These are phyloP conservation scores for Chaetoderma sp. DNA, from an alignment of 2,888 invertebrate species.

Conservation along the genomic window DNA sequence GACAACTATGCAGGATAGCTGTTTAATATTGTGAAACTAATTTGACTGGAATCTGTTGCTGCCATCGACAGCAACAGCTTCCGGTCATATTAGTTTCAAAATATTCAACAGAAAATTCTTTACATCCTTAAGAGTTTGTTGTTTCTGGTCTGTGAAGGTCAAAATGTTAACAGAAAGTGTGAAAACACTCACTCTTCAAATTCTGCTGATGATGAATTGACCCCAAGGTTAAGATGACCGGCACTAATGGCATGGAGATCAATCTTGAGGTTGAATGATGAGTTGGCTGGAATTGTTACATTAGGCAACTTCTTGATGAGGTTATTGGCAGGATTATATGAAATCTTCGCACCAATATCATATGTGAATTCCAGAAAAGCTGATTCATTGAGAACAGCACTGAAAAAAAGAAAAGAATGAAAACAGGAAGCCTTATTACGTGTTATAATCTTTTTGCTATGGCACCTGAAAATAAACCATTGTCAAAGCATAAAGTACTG, in stretches of 20 bases:
- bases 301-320: constrained; percentile 43
- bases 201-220: constrained; percentile 51
- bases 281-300: constrained; percentile 41
- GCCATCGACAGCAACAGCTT: no score
- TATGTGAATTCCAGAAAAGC: constrained; percentile 50
- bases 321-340: constrained; percentile 6
- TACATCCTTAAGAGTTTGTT: not conserved
- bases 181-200: constrained; percentile 42
- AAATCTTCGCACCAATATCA: constrained; percentile 42
- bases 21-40: no score
- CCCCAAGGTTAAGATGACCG: constrained; percentile 55
- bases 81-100: no score
- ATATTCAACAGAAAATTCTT: not conserved
- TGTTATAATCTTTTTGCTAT: no score
- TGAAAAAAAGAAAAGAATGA: constrained; percentile 26
- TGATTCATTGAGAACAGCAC: constrained; percentile 34
- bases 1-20: no score
- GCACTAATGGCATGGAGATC: constrained; percentile 44
- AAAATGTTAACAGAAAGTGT: no score
- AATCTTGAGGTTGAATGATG: constrained; percentile 28
- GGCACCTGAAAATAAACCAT: no score
- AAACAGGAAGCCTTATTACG: not conserved
- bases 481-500: no score
- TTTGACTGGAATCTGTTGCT: no score
- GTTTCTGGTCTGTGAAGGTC: no score